A percentile compares a stretch with the other conserved stretches of the same genome.
Conservation (phyloP, 2,797 vertebrate genomes). For the Fringilla coelebs region DNA sequence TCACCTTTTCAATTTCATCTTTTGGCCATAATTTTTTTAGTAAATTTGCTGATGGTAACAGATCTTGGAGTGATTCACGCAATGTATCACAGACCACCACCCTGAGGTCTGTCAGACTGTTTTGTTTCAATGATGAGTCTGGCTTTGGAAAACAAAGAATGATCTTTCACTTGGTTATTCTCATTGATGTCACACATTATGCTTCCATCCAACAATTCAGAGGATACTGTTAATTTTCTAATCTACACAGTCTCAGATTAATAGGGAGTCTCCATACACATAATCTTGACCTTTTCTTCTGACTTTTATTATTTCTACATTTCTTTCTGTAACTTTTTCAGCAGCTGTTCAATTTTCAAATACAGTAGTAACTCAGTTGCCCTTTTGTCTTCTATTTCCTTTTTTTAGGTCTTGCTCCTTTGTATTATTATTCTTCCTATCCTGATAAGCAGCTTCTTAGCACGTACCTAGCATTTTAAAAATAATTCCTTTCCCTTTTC, state of each 20-base stretch:
- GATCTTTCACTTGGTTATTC: not conserved
- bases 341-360: not conserved
- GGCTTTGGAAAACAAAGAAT: not conserved
- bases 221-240: not conserved
- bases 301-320: not conserved
- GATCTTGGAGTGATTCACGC: not conserved
- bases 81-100: not conserved
- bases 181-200: not conserved
- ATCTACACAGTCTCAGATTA: not conserved
- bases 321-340: not conserved
- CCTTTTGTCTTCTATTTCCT: not conserved
- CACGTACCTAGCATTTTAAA: not conserved
- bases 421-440: not conserved
- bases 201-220: not conserved
- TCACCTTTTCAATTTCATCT: not conserved
- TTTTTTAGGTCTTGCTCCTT: not conserved
- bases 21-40: not conserved
- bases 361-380: not conserved
- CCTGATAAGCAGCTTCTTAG: not conserved
- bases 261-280: not conserved
- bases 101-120: not conserved
- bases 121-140: not conserved
- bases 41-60: not conserved
- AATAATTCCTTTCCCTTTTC: not conserved
- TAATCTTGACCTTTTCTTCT: not conserved